Evolutionary conservation across 2,888 invertebrate genomes (phyloP), one percentile per base, ranked within the genome.

Genomic region (Drosophila incognita): DNA sequence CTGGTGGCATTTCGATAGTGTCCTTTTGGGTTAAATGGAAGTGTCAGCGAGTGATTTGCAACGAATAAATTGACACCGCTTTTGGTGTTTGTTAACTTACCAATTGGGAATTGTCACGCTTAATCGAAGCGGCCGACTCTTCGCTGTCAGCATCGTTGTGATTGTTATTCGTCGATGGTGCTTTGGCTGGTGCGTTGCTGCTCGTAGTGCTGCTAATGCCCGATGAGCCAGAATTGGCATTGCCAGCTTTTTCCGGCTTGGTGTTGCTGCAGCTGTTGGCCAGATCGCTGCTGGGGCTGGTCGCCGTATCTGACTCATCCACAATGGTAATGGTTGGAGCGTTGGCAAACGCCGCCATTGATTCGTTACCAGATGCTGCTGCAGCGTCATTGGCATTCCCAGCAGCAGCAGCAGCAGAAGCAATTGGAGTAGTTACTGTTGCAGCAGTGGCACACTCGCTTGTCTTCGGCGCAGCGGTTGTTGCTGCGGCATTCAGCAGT

Each of bases 271-370:
- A 57, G 71, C 76, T 67, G 66, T 76, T 59, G 72, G 57, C 52
- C 31, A 52, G 58, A 69, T 78, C 79, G 56, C 73, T 82, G 66
- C 64, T 74, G 21, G 64, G 49, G 46, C 63, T 89, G 54, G 90
- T 91, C 53, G 90, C 83, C 11, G 85, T 90, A 71, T 91, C 91
- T 4, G 90, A 92, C 62, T 94, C 94, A 75, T 94, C 94, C 27
- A 79, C 92, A 72, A 92, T 93, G 48, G 92, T 92, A 27, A 93
- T 90, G 42, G 81, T 78, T 69, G 77, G 60, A 35, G 51, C n/a
- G 7, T 46, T 24, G 21, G 21, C 11, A 36, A 24, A 21, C 8
- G 67, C 82, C 24, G 62, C 52, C 15, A 76, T 73, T 35, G 81
- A 72, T 49, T 38, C 79, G 52, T 13, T 65, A 3, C 3, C 52